Percentiles rank a stretch among this genome's conserved stretches.
phyloP scores from a whole-genome alignment of 2,888 invertebrate genomes.

The Nemotelus nigrinus region DNA sequence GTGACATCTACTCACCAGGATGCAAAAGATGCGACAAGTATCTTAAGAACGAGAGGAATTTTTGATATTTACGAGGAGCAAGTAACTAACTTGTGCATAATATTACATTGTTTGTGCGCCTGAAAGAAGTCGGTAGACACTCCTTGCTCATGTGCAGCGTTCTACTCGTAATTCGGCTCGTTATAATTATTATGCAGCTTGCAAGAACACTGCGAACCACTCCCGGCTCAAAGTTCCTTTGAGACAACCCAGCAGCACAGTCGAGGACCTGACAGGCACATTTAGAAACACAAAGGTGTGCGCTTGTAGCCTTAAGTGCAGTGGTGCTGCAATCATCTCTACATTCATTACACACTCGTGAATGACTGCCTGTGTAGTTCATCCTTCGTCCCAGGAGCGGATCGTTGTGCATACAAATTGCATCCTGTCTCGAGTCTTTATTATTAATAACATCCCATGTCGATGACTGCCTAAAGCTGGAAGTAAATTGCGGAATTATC shows the following conservation, averaged over 20 bases:
- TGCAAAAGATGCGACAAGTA: background rate
- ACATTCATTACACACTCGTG: slow-evolving; percentile 33
- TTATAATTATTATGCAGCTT: background rate
- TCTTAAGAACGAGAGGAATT: slow-evolving; percentile 1
- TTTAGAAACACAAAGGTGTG: slow-evolving; percentile 10
- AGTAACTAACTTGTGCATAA: slow-evolving; percentile 21
- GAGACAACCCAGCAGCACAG: background rate
- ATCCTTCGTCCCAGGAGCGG: background rate
- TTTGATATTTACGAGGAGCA: slow-evolving; percentile 2
- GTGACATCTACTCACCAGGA: background rate
- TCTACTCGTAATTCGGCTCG: background rate
- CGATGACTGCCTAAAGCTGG: background rate
- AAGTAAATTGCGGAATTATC: background rate
- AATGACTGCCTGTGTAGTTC: background rate
- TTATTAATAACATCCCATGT: slow-evolving; percentile 29
- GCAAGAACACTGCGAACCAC: background rate
- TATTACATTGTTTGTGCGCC: background rate
- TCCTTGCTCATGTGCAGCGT: background rate
- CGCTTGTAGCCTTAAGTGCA: slow-evolving; percentile 21
- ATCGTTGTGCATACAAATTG: slow-evolving; percentile 1
- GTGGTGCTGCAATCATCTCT: slow-evolving; percentile 24
- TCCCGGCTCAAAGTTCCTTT: slow-evolving; percentile 29
- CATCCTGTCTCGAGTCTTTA: background rate
- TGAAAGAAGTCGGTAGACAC: background rate
- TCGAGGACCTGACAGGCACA: slow-evolving; percentile 2